phyloP scores from a whole-genome alignment of 2,888 invertebrate genomes.

The Antitype chi region DNA sequence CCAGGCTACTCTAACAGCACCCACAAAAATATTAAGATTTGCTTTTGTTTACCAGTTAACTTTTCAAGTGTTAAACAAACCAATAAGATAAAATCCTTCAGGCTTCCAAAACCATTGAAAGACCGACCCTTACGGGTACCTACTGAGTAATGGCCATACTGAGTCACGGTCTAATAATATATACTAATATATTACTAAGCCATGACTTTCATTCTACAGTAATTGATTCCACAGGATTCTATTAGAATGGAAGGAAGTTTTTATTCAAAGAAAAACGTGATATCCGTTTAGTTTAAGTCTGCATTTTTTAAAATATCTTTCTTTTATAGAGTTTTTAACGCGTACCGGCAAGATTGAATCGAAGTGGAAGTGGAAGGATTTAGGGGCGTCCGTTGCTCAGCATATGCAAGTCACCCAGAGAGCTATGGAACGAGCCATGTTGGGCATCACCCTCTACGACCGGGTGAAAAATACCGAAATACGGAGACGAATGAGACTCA shows the following conservation, averaged over 20 bases:
- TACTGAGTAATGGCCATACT: constrained; percentile 40
- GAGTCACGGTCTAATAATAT: constrained; percentile 63
- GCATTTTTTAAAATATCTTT: neutral
- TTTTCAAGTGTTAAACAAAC: neutral
- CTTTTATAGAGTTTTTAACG: neutral
- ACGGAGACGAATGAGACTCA: too few species aligned
- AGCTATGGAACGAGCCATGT: too few species aligned
- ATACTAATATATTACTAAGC: constrained; percentile 57
- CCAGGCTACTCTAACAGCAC: neutral
- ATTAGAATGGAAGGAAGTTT: constrained; percentile 13
- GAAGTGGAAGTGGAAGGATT: neutral
- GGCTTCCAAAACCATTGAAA: constrained; percentile 19
- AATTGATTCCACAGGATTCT: constrained; percentile 49
- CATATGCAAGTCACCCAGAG: too few species aligned
- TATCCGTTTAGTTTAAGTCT: neutral
- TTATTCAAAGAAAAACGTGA: constrained; percentile 9
- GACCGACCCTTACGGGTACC: neutral
- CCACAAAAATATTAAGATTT: neutral
- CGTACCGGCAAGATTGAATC: neutral
- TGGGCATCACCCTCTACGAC: too few species aligned
- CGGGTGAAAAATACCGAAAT: too few species aligned
- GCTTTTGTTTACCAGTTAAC: neutral
- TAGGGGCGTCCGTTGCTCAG: too few species aligned
- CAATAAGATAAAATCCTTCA: constrained; percentile 10
- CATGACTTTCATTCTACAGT: constrained; percentile 57